Evolutionary conservation across 2,888 invertebrate species (phyloP), one percentile per base, ranked within the genome.

Genomic region (Chrysodeixis includens): DNA sequence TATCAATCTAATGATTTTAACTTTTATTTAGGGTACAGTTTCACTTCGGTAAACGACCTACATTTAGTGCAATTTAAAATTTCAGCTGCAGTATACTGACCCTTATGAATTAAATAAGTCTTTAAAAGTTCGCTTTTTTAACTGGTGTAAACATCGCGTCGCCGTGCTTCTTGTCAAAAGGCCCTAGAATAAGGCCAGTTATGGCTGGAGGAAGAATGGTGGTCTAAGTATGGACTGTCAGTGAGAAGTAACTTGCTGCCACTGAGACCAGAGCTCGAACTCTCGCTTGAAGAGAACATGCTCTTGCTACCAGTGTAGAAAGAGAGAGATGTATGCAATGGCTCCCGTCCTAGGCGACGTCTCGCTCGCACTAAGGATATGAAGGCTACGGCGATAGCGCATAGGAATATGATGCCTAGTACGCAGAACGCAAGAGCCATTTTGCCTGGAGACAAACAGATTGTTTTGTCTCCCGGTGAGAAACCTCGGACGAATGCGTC

Each of bases 391-490:
- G 97, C 95, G 9, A 97, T 96, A 8, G 97, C 97, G 62, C 96
- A 94, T 0, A 97, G 90, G 87, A 97, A 97, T 72, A 97, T 96
- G 7, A 97, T 89, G 6, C 97, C 97, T 79, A 97, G 89, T 0
- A 97, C 92, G 83, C 97, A 97, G 84, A 97, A 97, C 0, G 97
- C 96, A 57, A 97, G 93, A 12, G 97, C 97, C 96, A 97, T 96
- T 92, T 97, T 97, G 8, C 97, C 97, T 16, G 97, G 96, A 10
- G 97, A 97, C 72, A 97, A 94, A 84, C 97, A 97, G 56, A 97
- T 96, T 4, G 96, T 96, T 77, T 96, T 95, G 83, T 96, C 96
- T 64, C 96, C 96, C 3, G 96, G 96, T 10, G 95, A 95, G 72
- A 95, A 94, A 5, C 93, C 89, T 55, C 93, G 84, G 4, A 90